These are phyloP conservation scores for Labia minor DNA, from an alignment of 2,888 invertebrate species.

Conservation along the genomic window DNA sequence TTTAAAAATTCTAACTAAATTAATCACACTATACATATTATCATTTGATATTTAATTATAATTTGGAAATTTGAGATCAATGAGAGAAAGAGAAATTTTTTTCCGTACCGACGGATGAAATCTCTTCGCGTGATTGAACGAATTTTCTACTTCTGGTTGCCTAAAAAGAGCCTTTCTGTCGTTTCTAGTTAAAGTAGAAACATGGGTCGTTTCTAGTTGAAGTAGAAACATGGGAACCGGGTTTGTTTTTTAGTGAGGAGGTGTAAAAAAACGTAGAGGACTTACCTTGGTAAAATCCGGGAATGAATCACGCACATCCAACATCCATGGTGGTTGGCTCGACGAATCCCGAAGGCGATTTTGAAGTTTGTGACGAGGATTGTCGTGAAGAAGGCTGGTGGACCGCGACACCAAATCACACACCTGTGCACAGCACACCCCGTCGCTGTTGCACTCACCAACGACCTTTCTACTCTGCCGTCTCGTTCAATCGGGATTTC, in stretches of 20 bases:
- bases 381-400: neutral
- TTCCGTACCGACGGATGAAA: too few species aligned
- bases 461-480: neutral
- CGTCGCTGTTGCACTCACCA: neutral
- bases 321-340: neutral
- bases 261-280: too few species aligned
- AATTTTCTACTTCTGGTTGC: too few species aligned
- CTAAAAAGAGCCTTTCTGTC: too few species aligned
- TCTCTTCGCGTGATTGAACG: too few species aligned
- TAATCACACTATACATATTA: too few species aligned
- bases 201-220: too few species aligned
- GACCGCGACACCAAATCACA: neutral
- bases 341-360: neutral
- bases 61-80: too few species aligned
- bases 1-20: too few species aligned
- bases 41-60: too few species aligned
- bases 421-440: neutral
- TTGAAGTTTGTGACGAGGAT: neutral
- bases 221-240: neutral
- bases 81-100: too few species aligned
- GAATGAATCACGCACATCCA: neutral
- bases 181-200: too few species aligned
- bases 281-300: neutral
- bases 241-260: neutral
- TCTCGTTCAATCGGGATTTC: neutral